Percentiles rank a stretch among this genome's conserved stretches.
Conservation (phyloP, 2,888 invertebrate genomes). For the Barypeithes pellucidus region DNA sequence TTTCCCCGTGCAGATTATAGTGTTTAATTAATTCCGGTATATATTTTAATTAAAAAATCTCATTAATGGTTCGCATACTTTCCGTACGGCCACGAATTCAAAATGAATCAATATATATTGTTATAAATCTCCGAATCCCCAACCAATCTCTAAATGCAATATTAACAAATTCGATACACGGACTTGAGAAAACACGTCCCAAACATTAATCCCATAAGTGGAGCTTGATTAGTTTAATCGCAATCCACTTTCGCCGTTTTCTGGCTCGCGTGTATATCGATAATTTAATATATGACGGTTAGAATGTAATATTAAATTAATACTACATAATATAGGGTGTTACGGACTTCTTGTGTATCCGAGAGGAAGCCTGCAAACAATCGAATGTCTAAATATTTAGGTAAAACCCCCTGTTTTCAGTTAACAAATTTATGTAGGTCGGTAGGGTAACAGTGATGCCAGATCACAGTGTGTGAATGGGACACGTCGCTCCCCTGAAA, state of each 20-base stretch:
- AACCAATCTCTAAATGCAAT: constrained; percentile 27
- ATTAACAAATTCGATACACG: constrained; percentile 24
- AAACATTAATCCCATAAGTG: constrained; percentile 24
- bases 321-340: too few species aligned
- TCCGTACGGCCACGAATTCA: not conserved
- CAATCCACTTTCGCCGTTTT: not conserved
- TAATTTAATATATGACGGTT: not conserved
- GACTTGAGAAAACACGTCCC: constrained; percentile 31
- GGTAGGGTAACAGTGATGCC: too few species aligned
- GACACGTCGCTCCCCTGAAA: too few species aligned
- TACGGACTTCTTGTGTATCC: too few species aligned
- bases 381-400: too few species aligned
- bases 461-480: too few species aligned
- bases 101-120: not conserved
- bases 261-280: not conserved
- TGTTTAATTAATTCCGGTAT: too few species aligned
- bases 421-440: too few species aligned
- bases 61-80: not conserved
- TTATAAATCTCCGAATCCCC: constrained; percentile 29
- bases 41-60: too few species aligned
- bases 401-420: too few species aligned
- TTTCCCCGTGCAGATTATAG: too few species aligned
- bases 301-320: not conserved
- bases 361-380: too few species aligned
- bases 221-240: constrained; percentile 25